Conservation (phyloP, 1,140 invertebrate genomes). For the Asobara japonica region DNA sequence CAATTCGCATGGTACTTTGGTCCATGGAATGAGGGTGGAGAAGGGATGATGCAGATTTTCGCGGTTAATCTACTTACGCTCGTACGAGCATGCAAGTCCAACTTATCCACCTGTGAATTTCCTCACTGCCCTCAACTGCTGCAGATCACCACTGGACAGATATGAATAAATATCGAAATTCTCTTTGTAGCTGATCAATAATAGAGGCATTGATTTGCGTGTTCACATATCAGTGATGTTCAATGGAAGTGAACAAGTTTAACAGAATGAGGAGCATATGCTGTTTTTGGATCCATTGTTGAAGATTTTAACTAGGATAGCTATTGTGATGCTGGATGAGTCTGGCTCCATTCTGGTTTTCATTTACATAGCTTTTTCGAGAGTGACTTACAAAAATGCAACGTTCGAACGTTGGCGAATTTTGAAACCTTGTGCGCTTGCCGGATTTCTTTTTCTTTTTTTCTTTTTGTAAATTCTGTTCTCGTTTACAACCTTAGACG, state of each 20-base stretch:
- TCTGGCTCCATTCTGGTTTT: too few relatives aligned
- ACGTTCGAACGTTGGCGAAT: too few relatives aligned
- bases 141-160: background rate
- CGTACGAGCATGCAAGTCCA: slow-evolving; percentile 20
- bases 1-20: slow-evolving; percentile 17
- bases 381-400: too few relatives aligned
- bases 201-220: background rate
- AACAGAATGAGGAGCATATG: background rate
- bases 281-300: too few relatives aligned
- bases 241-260: background rate
- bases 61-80: slow-evolving; percentile 33
- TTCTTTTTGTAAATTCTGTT: too few relatives aligned
- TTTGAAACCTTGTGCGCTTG: too few relatives aligned
- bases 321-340: too few relatives aligned
- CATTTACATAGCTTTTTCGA: too few relatives aligned
- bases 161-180: background rate
- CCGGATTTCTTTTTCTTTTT: too few relatives aligned
- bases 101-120: slow-evolving; percentile 23
- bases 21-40: background rate
- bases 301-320: too few relatives aligned
- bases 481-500: too few relatives aligned
- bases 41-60: background rate
- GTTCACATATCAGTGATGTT: background rate
- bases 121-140: background rate
- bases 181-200: slow-evolving; percentile 2